phyloP scores from a whole-genome alignment of 2,113 vertebrate species.

The Calypte anna region DNA sequence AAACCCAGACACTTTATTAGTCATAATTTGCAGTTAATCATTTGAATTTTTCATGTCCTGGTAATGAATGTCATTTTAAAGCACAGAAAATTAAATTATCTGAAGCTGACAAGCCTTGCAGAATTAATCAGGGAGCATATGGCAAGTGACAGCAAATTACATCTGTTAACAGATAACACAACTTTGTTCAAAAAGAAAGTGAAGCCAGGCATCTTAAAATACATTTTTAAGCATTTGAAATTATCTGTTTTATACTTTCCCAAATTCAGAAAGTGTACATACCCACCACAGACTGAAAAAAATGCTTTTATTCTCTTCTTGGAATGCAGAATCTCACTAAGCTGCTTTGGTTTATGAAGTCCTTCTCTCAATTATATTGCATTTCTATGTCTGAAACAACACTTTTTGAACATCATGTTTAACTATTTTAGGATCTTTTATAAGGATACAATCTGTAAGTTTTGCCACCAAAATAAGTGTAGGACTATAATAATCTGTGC shows the following conservation, averaged over 20 bases:
- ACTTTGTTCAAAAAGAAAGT: slow-evolving; percentile 67
- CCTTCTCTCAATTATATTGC: neutral
- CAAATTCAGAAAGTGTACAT: neutral
- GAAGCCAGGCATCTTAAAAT: neutral
- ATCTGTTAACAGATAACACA: slow-evolving; percentile 66
- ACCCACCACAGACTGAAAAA: neutral
- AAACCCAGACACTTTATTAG: slow-evolving; percentile 64
- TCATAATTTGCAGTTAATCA: slow-evolving; percentile 68
- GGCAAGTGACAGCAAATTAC: slow-evolving; percentile 78
- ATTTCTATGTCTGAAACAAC: neutral
- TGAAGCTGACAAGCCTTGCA: slow-evolving; percentile 65
- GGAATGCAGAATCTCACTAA: neutral
- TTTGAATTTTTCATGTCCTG: slow-evolving; percentile 71
- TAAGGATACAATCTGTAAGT: neutral
- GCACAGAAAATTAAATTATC: slow-evolving; percentile 76
- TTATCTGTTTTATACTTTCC: neutral
- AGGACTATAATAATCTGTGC: neutral
- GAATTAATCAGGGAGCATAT: slow-evolving; percentile 79
- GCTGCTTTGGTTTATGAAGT: neutral
- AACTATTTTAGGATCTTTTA: neutral
- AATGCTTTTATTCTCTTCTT: neutral
- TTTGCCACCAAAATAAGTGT: neutral
- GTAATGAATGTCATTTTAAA: slow-evolving; percentile 76
- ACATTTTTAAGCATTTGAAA: neutral
- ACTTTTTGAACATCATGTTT: neutral